Evolutionary conservation across 2,797 vertebrate genomes (phyloP).

Genomic region (Champsocephalus gunnari): DNA sequence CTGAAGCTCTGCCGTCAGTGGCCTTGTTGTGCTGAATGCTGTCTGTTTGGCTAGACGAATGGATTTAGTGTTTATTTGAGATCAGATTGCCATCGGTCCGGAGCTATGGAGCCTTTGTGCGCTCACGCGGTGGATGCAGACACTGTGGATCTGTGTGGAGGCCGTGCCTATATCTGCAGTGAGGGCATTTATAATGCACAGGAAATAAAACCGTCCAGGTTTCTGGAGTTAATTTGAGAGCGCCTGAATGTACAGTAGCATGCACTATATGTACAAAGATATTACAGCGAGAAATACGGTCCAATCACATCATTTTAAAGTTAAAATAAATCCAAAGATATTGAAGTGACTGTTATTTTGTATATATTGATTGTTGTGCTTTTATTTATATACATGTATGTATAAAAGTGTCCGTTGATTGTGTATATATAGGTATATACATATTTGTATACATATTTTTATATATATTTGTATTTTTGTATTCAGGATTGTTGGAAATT

Average conservation of each 20-base stretch:
- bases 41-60: constrained; percentile 54
- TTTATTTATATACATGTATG: too few species aligned
- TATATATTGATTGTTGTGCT: too few species aligned
- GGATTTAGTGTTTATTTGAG: constrained; percentile 68
- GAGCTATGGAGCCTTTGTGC: constrained; percentile 47
- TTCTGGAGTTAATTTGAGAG: constrained; percentile 41
- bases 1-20: constrained; percentile 47
- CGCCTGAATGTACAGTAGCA: constrained; percentile 15
- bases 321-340: too few species aligned
- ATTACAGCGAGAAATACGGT: not conserved
- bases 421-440: too few species aligned
- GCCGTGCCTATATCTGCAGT: constrained; percentile 18
- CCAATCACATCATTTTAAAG: not conserved
- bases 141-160: constrained; percentile 29
- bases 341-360: too few species aligned
- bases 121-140: constrained; percentile 31
- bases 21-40: constrained; percentile 60
- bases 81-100: constrained; percentile 73
- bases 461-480: too few species aligned
- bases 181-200: constrained; percentile 21
- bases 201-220: constrained; percentile 18
- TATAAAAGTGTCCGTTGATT: too few species aligned
- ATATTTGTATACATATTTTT: too few species aligned
- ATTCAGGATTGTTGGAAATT: too few species aligned
- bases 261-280: not conserved